These are phyloP conservation scores for Holocentrus rufus DNA, from an alignment of 2,797 vertebrate species.

Conservation along the genomic window DNA sequence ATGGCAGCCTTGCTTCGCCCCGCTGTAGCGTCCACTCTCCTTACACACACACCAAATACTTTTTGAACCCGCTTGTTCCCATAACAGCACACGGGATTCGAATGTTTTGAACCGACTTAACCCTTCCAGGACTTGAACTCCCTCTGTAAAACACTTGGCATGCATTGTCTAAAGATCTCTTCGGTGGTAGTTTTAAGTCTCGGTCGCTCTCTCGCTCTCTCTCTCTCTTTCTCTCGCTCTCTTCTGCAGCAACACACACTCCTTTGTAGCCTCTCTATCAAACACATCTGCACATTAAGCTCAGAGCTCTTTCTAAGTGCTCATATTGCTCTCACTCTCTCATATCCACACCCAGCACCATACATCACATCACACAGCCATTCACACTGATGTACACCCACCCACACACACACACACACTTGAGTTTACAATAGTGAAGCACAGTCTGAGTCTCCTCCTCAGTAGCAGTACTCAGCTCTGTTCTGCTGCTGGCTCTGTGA, in stretches of 20 bases:
- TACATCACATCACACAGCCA: slow-evolving; percentile 9
- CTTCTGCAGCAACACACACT: too few species aligned
- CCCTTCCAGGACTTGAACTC: background rate
- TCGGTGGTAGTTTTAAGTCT: background rate
- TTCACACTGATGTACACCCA: background rate
- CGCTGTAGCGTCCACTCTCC: slow-evolving; percentile 46
- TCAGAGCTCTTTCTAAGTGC: slow-evolving; percentile 31
- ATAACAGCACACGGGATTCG: background rate
- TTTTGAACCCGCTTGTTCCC: background rate
- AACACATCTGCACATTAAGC: background rate
- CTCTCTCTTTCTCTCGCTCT: background rate
- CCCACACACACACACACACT: slow-evolving; percentile 15
- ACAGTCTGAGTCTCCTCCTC: slow-evolving; percentile 29
- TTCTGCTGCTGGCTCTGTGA: slow-evolving; percentile 47
- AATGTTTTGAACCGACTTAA: too few species aligned
- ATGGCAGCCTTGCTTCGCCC: slow-evolving; percentile 64
- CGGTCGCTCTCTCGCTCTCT: too few species aligned
- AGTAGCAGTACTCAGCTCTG: slow-evolving; percentile 35
- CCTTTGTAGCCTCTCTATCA: too few species aligned
- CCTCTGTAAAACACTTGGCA: background rate
- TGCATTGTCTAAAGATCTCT: slow-evolving; percentile 38
- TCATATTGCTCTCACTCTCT: slow-evolving; percentile 7
- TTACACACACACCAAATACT: background rate
- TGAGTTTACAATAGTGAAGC: slow-evolving; percentile 36
- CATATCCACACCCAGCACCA: slow-evolving; percentile 16